phyloP scores from a whole-genome alignment of 2,888 invertebrate species.

The Rhagonycha lutea region DNA sequence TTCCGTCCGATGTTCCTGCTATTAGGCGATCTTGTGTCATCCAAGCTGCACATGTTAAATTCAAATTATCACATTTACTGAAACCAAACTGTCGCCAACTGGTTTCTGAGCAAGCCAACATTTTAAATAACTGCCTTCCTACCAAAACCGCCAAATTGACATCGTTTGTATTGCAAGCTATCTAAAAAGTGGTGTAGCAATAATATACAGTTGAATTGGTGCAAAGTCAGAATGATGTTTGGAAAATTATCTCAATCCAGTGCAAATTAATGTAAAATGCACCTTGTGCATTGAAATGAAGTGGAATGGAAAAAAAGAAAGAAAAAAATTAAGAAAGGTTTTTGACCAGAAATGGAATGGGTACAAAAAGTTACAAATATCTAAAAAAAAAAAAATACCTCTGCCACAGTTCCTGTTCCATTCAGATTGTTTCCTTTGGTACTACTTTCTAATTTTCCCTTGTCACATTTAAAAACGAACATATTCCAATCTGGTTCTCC shows the following conservation, averaged over 20 bases:
- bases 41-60: conserved; percentile 80
- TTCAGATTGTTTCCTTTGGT: conserved; percentile 73
- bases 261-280: too few relatives aligned
- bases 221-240: too few relatives aligned
- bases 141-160: conserved; percentile 72
- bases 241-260: too few relatives aligned
- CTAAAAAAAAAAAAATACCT: conserved; percentile 50
- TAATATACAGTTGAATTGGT: too few relatives aligned
- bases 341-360: not conserved
- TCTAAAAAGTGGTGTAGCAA: conserved; percentile 54
- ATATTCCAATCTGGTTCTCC: conserved; percentile 83
- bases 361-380: not conserved
- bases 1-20: conserved; percentile 77
- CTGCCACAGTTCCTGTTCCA: conserved; percentile 68
- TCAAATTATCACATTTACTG: conserved; percentile 77
- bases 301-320: too few relatives aligned
- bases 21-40: conserved; percentile 81
- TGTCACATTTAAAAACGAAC: conserved; percentile 82
- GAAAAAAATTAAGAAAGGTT: not conserved
- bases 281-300: too few relatives aligned
- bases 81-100: conserved; percentile 84
- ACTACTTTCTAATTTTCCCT: conserved; percentile 77
- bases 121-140: conserved; percentile 69
- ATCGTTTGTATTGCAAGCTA: conserved; percentile 79
- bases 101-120: conserved; percentile 76